A percentile compares a stretch with the other conserved stretches of the same genome.
These are phyloP conservation scores for Mobula hypostoma DNA, from an alignment of 2,113 vertebrate species.

Conservation along the genomic window DNA sequence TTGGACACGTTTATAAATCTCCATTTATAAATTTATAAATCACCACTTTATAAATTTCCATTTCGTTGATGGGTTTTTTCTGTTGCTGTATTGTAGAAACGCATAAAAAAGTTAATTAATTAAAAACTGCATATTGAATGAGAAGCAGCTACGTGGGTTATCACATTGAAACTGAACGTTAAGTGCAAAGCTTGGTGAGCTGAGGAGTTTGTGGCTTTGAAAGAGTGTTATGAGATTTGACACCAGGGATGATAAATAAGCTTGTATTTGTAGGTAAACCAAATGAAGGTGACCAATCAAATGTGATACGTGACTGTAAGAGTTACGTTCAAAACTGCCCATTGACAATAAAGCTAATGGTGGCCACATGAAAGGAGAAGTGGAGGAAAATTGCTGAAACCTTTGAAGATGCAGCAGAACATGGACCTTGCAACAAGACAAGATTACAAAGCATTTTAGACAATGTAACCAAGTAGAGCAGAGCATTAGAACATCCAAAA, in stretches of 20 bases:
- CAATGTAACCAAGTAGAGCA: neutral
- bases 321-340: neutral
- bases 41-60: too few species aligned
- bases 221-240: neutral
- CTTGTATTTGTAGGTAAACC: neutral
- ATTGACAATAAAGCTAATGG: neutral
- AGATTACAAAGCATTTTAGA: neutral
- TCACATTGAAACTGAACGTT: neutral
- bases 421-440: neutral
- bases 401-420: neutral
- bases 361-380: neutral
- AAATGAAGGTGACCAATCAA: neutral
- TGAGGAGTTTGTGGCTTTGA: neutral
- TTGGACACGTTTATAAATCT: too few species aligned
- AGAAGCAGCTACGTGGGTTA: neutral
- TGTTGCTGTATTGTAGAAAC: too few species aligned
- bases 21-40: too few species aligned
- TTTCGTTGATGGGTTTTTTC: too few species aligned
- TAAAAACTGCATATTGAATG: neutral
- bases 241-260: neutral
- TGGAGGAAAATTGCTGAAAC: neutral
- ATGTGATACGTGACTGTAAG: neutral
- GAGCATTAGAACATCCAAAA: neutral
- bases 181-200: neutral
- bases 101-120: too few species aligned